Evolutionary conservation across 2,888 invertebrate genomes (phyloP), one percentile per base, ranked within the genome.

Genomic region (Galerucella pusilla): DNA sequence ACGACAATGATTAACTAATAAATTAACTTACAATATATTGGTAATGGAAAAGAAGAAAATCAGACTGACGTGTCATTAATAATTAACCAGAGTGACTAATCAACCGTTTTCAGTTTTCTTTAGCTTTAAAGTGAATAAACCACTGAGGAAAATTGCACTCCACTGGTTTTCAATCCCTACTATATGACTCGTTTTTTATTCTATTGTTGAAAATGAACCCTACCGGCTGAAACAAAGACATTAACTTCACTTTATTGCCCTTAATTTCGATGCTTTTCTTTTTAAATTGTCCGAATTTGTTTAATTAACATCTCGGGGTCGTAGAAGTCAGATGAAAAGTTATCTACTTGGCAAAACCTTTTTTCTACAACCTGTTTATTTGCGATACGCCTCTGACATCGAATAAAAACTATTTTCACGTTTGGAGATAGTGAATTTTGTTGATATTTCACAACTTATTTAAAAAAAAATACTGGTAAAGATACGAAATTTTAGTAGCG

Each of bases 1-100:
- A 12, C 10, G 46, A 4, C 2, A 46, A 46, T 2, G 12, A 46
- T 46, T 35, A 4, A 46, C 11, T 45, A 68, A 69, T 52, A 77
- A 77, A 20, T 20, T 71, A 76, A 76, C 60, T 69, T 42, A 60
- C n/a, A 57, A 20, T 9, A 10, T 9, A 20, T 10, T 7, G 10
- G 49, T 12, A 49, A 49, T 14, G 14, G 49, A 14, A 6, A 49
- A 4, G 14, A 49, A 14, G 14, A 16, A 16, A 54, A 49, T 49
- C 14, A 49, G 2, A 14, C 14, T 14, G 35, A 42, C 7, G 35
- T 1, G 9, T 9, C 35, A 9, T 42, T 42, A 6, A 42, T 1
- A 7, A 42, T 6, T 42, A 7, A 42, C 35, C 35, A 42, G 7
- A 42, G 35, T 9, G 9, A 42, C 7, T 42, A 42, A 42, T 42